Evolutionary conservation across 2,888 invertebrate species (phyloP).

Genomic region (Tupiocoris notatus): DNA sequence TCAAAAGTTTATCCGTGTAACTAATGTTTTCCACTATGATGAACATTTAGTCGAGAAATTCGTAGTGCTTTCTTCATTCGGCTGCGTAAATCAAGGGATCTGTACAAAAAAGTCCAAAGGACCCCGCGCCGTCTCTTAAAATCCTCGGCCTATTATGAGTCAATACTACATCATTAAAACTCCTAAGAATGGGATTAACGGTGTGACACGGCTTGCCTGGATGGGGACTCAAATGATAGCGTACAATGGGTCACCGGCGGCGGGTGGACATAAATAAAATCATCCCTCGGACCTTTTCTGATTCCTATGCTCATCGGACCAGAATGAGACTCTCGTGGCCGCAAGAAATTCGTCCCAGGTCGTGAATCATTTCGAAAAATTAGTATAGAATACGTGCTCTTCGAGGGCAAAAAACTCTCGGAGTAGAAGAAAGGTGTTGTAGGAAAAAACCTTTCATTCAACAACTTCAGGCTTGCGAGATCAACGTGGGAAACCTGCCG

Average conservation of each 20-base stretch:
- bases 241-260: slow-evolving; percentile 5
- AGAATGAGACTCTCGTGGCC: slow-evolving; percentile 10
- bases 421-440: not conserved
- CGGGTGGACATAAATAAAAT: slow-evolving; percentile 27
- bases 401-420: not conserved
- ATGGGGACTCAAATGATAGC: not conserved
- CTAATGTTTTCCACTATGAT: too few relatives aligned
- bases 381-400: not conserved
- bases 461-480: not conserved
- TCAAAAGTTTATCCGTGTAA: too few relatives aligned
- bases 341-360: slow-evolving; percentile 1
- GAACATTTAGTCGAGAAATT: too few relatives aligned
- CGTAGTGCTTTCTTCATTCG: too few relatives aligned
- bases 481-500: slow-evolving; percentile 28
- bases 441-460: slow-evolving; percentile 11
- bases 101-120: slow-evolving; percentile 3
- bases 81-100: too few relatives aligned
- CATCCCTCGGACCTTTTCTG: slow-evolving; percentile 5
- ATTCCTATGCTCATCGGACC: not conserved
- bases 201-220: slow-evolving; percentile 12
- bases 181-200: slow-evolving; percentile 15
- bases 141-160: slow-evolving; percentile 6
- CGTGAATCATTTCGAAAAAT: slow-evolving; percentile 19
- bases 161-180: slow-evolving; percentile 18
- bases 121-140: not conserved